Base-by-base conservation (phyloP, 2,113 vertebrate genomes). In the Tychaedon coryphoeus region DNA sequence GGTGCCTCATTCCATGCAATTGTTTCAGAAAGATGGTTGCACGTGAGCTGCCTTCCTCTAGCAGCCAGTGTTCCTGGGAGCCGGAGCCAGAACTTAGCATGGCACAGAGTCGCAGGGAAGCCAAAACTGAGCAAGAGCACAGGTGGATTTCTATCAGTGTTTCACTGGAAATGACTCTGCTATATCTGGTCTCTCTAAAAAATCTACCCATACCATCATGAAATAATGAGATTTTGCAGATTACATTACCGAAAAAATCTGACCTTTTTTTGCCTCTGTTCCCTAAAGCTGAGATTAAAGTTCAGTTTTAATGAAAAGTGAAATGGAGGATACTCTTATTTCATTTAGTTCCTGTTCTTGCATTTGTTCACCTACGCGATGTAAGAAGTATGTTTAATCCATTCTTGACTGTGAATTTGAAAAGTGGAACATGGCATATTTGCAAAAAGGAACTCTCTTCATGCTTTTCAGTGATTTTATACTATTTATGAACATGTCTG, bases 141-240 rank as follows among this genome's bases (percentile, higher is more conserved):
- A 48, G 36, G 31, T 42, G 72, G 42, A 45, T 66, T 80, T 73
- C 40, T 20, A 9, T 29, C 42, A 29, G 0, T 9, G 17, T 71
- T 81, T 82, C 47, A 60, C 5, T 12, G 33, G 26, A 71, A 92
- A 85, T 33, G 2, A 48, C 18, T 56, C 57, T 50, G 17, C 14
- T 40, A 4, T 28, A 28, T 40, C 23, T 73, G 10, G 6, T 22
- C 19, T 70, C 67, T 67, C 58, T 65, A 48, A 92, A 82, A 91
- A 34, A 14, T 81, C 78, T 47, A 9, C 9, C 14, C 9, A 77
- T 91, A 84, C 28, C 42, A 47, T 61, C 29, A 71, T 17, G 24
- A 74, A 71, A 25, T 43, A 84, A 84, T 31, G 26, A 74, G 20
- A 84, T 89, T 86, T 89, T 94, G 29, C 62, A 86, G 56, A 84